Base-by-base conservation (phyloP, 1,140 invertebrate species). In the Drosophila obscura region DNA sequence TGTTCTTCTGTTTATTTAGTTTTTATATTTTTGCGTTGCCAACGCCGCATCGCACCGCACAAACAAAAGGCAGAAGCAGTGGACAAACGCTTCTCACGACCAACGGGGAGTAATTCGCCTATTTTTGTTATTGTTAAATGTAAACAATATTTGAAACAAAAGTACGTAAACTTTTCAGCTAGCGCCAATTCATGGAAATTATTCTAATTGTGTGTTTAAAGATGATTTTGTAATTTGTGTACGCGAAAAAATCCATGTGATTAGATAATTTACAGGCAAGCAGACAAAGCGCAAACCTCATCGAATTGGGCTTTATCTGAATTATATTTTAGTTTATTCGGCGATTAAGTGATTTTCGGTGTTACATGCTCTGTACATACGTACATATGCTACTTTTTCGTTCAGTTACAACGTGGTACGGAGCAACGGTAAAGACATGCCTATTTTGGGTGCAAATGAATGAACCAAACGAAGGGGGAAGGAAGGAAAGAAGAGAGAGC, bases 201-300 rank as follows among this genome's bases (percentile, higher is more conserved):
- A 74, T 53, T 58, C 46, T 56, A 73, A 74, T 57, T 64, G 60
- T 48, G 35, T 16, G 35, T n/a, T 53, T 39, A 22, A 39, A 49
- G 59, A 64, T 64, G 71, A 58, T 39, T 57, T 69, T 41, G 64
- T 55, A 69, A 80, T 71, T 73, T 62, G 57, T 52, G 49, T 39
- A 60, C 41, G 49, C 41, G 61, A 66, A 75, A 75, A 74, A 73
- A 74, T 75, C 53, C 71, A 74, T 71, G 61, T 73, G 73, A 87
- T 84, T 84, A 84, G 82, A 84, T 84, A 84, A 84, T 87, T 87
- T 87, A 60, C 41, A 60, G 51, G 53, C 19, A 71, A 85, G 69
- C 41, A 45, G 60, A 19, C 63, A 57, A 35, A 11, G 35, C 35
- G 11, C 35, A 39, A 39, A 13, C 35, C 11, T 1, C 44, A 67